Percentiles rank a stretch among this genome's conserved stretches.
These are phyloP conservation scores for Electrona antarctica DNA, from an alignment of 2,113 vertebrate genomes.

Conservation along the genomic window DNA sequence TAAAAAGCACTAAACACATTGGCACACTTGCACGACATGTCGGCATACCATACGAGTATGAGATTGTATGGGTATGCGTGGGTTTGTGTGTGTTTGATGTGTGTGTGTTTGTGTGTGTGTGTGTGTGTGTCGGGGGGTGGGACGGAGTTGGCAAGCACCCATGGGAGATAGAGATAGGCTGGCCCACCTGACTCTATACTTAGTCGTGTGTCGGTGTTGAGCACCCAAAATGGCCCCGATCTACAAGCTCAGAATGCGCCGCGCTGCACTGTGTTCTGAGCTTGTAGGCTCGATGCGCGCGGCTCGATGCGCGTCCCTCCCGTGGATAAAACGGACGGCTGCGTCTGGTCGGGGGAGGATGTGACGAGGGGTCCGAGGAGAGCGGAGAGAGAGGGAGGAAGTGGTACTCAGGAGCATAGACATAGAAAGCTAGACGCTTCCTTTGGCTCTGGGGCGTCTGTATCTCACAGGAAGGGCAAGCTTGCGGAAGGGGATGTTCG, in stretches of 20 bases:
- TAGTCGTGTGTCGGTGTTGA: slow-evolving; percentile 10
- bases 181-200: slow-evolving; percentile 49
- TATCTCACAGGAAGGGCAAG: too few species aligned
- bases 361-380: neutral
- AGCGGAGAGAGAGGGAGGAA: slow-evolving; percentile 16
- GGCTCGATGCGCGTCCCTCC: too few species aligned
- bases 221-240: neutral
- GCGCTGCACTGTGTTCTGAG: neutral
- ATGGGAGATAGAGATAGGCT: slow-evolving; percentile 40
- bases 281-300: too few species aligned
- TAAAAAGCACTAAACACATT: too few species aligned
- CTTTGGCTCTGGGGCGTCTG: too few species aligned
- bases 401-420: slow-evolving; percentile 23
- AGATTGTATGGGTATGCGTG: slow-evolving; percentile 10
- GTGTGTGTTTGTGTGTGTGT: neutral
- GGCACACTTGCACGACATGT: too few species aligned
- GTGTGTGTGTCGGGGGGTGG: neutral
- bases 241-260: neutral
- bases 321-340: too few species aligned
- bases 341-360: too few species aligned
- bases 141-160: slow-evolving; percentile 15
- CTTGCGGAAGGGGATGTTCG: too few species aligned
- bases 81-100: neutral
- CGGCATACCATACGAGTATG: too few species aligned
- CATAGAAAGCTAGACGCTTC: too few species aligned